Conservation (phyloP, 2,888 invertebrate genomes). For the Oxycera nigricornis region DNA sequence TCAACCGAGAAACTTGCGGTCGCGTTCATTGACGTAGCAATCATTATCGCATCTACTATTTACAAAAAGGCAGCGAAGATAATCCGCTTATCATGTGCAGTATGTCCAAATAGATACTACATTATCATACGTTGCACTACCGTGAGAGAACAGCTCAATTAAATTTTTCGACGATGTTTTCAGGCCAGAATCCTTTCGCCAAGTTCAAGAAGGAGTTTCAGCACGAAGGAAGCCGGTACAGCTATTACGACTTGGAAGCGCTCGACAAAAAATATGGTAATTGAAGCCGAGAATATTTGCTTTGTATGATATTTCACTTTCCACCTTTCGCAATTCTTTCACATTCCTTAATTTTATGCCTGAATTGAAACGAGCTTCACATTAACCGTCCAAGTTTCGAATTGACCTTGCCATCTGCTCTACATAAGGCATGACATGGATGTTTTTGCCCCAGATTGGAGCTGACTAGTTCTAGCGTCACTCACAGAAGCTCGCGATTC, state of each 20-base stretch:
- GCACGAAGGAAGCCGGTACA: constrained; percentile 70
- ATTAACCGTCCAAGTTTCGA: background rate
- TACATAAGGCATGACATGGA: background rate
- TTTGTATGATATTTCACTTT: background rate
- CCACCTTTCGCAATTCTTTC: background rate
- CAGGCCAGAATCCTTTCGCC: constrained; percentile 70
- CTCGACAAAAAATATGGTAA: constrained; percentile 85
- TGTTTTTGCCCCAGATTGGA: background rate
- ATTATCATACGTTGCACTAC: background rate
- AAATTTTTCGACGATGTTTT: too few relatives aligned
- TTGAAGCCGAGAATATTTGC: constrained; percentile 49
- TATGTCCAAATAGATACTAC: background rate
- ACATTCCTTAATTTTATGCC: background rate
- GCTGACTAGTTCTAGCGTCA: background rate
- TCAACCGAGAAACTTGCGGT: too few relatives aligned
- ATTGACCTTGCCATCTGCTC: background rate
- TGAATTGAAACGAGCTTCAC: background rate
- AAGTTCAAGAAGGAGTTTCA: constrained; percentile 68
- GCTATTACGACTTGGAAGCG: constrained; percentile 79
- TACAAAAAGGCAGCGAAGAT: background rate
- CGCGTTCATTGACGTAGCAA: too few relatives aligned
- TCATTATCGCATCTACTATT: background rate
- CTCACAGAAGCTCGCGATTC: background rate
- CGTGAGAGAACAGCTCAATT: too few relatives aligned
- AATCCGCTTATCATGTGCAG: constrained; percentile 22